phyloP scores from a whole-genome alignment of 2,113 vertebrate genomes.

The Mus spicilegus region DNA sequence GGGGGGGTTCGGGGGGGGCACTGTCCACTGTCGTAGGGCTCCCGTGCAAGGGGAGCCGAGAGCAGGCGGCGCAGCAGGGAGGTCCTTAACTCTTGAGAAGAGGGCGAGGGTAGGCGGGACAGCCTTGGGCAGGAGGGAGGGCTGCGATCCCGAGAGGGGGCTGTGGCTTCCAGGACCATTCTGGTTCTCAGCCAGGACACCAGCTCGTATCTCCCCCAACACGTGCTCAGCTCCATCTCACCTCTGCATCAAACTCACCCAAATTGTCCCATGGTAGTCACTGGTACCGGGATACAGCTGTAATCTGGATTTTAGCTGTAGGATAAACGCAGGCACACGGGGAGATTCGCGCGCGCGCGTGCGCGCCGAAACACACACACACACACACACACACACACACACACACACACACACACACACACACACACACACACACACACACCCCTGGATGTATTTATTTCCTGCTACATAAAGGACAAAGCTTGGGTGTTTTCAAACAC shows the following conservation, averaged over 20 bases:
- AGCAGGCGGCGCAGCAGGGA: neutral
- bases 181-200: neutral
- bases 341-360: rapidly evolving
- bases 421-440: neutral
- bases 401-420: neutral
- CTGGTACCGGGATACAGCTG: neutral
- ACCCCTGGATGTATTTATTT: conserved; percentile 35
- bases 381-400: neutral
- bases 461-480: conserved; percentile 45
- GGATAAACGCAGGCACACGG: neutral
- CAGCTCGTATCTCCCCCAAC: neutral
- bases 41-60: neutral
- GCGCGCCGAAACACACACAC: no score
- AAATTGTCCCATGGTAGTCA: neutral
- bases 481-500: conserved; percentile 67
- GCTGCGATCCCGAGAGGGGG: neutral
- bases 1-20: neutral
- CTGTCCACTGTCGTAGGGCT: conserved; percentile 62
- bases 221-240: neutral
- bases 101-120: conserved; percentile 31
- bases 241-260: conserved; percentile 30
- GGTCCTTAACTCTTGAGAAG: conserved; percentile 82
- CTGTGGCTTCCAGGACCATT: neutral
- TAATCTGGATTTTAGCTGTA: neutral
- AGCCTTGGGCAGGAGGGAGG: neutral